phyloP scores from a whole-genome alignment of 2,888 invertebrate species.

The Drosophila mercatorum region DNA sequence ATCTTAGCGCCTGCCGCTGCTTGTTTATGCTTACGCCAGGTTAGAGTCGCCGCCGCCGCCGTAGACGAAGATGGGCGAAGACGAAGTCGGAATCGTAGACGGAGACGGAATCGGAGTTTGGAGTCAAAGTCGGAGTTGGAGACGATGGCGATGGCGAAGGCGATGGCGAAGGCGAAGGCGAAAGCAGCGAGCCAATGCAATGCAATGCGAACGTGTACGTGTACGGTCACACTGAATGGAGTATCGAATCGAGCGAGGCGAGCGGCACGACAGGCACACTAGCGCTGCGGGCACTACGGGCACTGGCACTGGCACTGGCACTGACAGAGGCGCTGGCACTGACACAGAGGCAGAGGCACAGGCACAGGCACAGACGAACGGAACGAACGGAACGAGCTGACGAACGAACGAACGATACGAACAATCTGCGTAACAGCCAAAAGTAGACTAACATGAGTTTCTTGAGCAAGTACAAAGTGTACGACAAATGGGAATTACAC shows the following conservation, averaged over 20 bases:
- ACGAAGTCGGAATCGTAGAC: slow-evolving; percentile 5
- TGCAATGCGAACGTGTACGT: slow-evolving; percentile 30
- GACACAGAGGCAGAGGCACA: slow-evolving; percentile 40
- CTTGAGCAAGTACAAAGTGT: slow-evolving; percentile 84
- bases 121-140: background rate
- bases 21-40: slow-evolving; percentile 44
- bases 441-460: slow-evolving; percentile 85
- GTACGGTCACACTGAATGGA: slow-evolving; percentile 38
- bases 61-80: slow-evolving; percentile 9
- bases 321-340: slow-evolving; percentile 40
- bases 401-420: slow-evolving; percentile 68
- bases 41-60: slow-evolving; percentile 30
- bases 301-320: slow-evolving; percentile 39
- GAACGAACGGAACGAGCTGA: slow-evolving; percentile 67
- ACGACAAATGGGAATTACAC: slow-evolving; percentile 84
- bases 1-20: slow-evolving; percentile 46
- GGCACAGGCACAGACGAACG: slow-evolving; percentile 24
- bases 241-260: slow-evolving; percentile 47
- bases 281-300: slow-evolving; percentile 35
- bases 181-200: slow-evolving; percentile 36
- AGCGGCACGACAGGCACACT: slow-evolving; percentile 68
- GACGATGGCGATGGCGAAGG: slow-evolving; percentile 5
- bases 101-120: background rate
- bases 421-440: slow-evolving; percentile 85
- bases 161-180: slow-evolving; percentile 1